A percentile compares a stretch with the other conserved stretches of the same genome.
These are phyloP conservation scores for Oreochromis tanganicae DNA, from an alignment of 2,113 vertebrate genomes.

Conservation along the genomic window DNA sequence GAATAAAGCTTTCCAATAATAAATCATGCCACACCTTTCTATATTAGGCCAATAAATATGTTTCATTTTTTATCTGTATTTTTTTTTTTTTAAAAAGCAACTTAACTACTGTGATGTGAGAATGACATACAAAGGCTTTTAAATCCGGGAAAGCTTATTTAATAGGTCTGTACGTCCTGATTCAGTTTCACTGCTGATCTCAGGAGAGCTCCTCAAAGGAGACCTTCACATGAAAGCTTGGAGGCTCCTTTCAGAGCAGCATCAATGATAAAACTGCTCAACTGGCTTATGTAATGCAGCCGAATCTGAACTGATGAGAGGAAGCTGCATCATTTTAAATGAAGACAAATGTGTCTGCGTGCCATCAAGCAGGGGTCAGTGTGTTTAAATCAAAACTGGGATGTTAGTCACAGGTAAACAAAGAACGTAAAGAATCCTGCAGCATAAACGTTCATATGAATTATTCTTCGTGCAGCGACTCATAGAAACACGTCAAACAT, in stretches of 20 bases:
- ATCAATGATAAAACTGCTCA: conserved; percentile 9
- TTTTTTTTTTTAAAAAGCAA: neutral
- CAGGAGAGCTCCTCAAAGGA: neutral
- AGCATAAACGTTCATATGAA: neutral
- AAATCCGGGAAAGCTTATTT: neutral
- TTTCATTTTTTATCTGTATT: neutral
- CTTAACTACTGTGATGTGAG: neutral
- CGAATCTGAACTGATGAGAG: neutral
- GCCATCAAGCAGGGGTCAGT: neutral
- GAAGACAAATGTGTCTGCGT: conserved; percentile 4
- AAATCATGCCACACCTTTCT: neutral
- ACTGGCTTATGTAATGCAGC: neutral
- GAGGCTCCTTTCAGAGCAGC: neutral
- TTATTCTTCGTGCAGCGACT: neutral
- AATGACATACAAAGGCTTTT: neutral
- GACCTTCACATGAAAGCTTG: conserved; percentile 3
- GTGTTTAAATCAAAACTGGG: neutral
- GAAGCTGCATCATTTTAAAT: neutral
- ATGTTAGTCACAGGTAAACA: neutral
- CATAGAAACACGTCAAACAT: neutral
- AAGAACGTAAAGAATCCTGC: neutral
- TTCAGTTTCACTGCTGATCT: neutral
- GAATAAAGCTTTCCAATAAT: neutral
- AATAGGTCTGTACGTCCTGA: neutral
- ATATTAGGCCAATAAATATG: neutral